Base-by-base conservation (phyloP, 2,888 invertebrate genomes). In the Tanytarsus gracilentus region DNA sequence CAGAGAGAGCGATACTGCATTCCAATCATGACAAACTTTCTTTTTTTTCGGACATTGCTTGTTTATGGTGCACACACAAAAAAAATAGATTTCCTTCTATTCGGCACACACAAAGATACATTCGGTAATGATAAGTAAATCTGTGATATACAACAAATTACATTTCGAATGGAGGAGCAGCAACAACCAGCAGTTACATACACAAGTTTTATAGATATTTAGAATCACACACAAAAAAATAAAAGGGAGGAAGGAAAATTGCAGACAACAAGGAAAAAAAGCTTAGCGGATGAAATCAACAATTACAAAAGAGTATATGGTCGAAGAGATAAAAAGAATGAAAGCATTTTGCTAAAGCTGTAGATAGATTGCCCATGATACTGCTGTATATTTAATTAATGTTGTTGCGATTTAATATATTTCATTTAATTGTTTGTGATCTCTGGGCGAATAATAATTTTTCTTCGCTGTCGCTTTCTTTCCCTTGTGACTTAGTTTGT, bases 401-500 rank as follows among this genome's bases (percentile, higher is more conserved):
- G 55, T 56, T 56, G 55, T 56, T 56, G 23, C 39, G 55, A 56
- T 56, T 56, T 40, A 36, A 56, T 56, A 36, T 56, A 56, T 56
- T 56, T 40, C 40, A 56, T 56, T 56, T 56, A 56, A 56, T 56
- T 56, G 55, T 56, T 56, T 56, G 55, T 56, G 55, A 56, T 56
- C 55, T 56, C 26, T 26, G 55, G 40, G 27, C 36, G 25, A 14
- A 52, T 39, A 56, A 53, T 27, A 56, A 56, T 56, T 56, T 56
- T 26, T 56, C 50, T 23, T 50, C 25, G 16, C 44, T 23, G 16
- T 21, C 30, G 21, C 52, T 52, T 39, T 56, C 39, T 26, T 30
- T 9, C 36, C 14, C 5, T 52, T 53, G n/a, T n/a, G n/a, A n/a
- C n/a, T n/a, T n/a, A n/a, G n/a, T 36, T 53, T 52, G 14, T 40